A percentile compares a stretch with the other conserved stretches of the same genome.
phyloP scores from a whole-genome alignment of 1,140 invertebrate genomes.

The Coenobita brevimanus region DNA sequence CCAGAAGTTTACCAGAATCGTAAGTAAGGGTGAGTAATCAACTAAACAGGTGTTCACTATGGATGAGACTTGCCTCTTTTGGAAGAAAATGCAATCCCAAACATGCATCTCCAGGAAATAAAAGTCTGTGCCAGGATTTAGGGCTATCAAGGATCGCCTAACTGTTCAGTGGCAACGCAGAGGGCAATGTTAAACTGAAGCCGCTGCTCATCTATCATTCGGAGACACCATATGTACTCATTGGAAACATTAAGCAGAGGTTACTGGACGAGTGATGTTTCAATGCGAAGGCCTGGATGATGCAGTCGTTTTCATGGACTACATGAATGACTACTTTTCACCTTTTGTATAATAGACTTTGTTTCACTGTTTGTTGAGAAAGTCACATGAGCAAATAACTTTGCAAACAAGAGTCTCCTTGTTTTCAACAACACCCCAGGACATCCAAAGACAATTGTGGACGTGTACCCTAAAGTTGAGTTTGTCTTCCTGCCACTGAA shows the following conservation, averaged over 20 bases:
- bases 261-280: too few relatives aligned
- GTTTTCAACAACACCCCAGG: too few relatives aligned
- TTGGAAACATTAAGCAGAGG: conserved; percentile 71
- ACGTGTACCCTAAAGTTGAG: too few relatives aligned
- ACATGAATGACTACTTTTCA: too few relatives aligned
- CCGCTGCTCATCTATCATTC: conserved; percentile 74
- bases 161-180: conserved; percentile 74
- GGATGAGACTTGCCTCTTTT: conserved; percentile 74
- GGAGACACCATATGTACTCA: conserved; percentile 73
- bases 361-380: too few relatives aligned
- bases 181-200: conserved; percentile 73
- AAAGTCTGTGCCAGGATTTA: conserved; percentile 73
- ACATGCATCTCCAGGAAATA: conserved; percentile 73
- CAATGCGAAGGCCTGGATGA: too few relatives aligned
- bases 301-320: too few relatives aligned
- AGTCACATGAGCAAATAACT: too few relatives aligned
- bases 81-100: conserved; percentile 75
- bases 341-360: too few relatives aligned
- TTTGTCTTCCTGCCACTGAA: too few relatives aligned
- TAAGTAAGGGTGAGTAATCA: neutral
- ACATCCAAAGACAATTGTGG: too few relatives aligned
- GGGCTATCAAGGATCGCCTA: conserved; percentile 74
- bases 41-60: conserved; percentile 73
- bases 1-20: neutral
- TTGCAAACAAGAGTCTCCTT: too few relatives aligned